phyloP scores from a whole-genome alignment of 2,113 vertebrate species.

The Brachypteracias leptosomus region DNA sequence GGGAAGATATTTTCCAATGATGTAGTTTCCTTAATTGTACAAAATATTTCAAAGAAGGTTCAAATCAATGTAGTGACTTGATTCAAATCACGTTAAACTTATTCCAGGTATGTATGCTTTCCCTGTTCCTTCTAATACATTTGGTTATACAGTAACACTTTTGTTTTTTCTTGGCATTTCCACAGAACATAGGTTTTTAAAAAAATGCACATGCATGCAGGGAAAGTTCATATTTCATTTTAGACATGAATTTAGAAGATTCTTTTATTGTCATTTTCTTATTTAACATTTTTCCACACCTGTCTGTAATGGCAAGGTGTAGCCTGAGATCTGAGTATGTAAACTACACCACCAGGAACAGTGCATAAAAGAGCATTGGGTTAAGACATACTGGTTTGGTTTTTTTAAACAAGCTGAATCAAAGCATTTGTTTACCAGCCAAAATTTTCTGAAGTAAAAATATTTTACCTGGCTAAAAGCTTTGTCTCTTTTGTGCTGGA shows the following conservation, averaged over 20 bases:
- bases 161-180: background rate
- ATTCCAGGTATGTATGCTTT: background rate
- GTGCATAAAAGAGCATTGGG: background rate
- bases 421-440: background rate
- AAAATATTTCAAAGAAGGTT: background rate
- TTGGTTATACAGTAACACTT: background rate
- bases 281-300: background rate
- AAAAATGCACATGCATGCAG: background rate
- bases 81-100: background rate
- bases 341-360: background rate
- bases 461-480: background rate
- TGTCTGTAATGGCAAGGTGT: background rate
- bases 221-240: background rate
- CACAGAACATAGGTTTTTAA: background rate
- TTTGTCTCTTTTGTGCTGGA: background rate
- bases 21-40: background rate
- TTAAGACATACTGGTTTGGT: background rate
- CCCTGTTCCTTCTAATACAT: background rate
- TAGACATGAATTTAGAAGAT: background rate
- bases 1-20: background rate
- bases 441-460: background rate
- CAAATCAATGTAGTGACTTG: background rate
- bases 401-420: background rate
- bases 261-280: background rate
- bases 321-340: background rate